Conservation (phyloP, 1,140 invertebrate genomes). For the Cotesia chilonis region DNA sequence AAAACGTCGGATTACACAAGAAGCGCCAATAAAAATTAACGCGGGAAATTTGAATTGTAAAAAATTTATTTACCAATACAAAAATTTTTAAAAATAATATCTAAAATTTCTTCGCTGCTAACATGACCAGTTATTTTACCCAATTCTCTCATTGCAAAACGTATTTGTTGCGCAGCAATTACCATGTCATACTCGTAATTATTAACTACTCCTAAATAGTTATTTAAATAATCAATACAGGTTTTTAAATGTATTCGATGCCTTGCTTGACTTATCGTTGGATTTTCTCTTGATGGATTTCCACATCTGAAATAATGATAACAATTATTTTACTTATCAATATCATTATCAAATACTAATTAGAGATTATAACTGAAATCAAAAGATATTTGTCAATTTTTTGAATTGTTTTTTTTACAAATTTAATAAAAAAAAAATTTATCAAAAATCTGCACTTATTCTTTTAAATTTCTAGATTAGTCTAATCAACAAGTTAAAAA, state of each 20-base stretch:
- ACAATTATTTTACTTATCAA: not conserved
- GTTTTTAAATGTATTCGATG: constrained; percentile 71
- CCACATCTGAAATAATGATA: constrained; percentile 69
- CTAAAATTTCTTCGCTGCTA: constrained; percentile 79
- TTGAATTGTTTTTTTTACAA: not conserved
- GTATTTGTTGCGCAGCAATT: constrained; percentile 75
- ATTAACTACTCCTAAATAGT: constrained; percentile 65
- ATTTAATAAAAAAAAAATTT: too few species aligned
- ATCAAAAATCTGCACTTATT: too few species aligned
- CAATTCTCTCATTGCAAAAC: constrained; percentile 72
- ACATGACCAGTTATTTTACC: constrained; percentile 82
- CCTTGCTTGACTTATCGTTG: constrained; percentile 72
- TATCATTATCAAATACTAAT: not conserved
- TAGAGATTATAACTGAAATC: too few species aligned
- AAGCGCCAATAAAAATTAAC: too few species aligned
- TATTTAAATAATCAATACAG: constrained; percentile 65
- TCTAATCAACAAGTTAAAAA: too few species aligned
- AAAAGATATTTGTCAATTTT: not conserved
- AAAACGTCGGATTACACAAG: too few species aligned
- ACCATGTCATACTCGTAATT: constrained; percentile 69
- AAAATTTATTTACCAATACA: constrained; percentile 74
- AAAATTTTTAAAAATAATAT: constrained; percentile 86
- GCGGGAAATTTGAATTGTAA: too few species aligned
- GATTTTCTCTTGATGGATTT: constrained; percentile 70
- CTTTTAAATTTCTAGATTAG: too few species aligned